Evolutionary conservation across 2,797 vertebrate genomes (phyloP).

Genomic region (Loriculus beryllinus): DNA sequence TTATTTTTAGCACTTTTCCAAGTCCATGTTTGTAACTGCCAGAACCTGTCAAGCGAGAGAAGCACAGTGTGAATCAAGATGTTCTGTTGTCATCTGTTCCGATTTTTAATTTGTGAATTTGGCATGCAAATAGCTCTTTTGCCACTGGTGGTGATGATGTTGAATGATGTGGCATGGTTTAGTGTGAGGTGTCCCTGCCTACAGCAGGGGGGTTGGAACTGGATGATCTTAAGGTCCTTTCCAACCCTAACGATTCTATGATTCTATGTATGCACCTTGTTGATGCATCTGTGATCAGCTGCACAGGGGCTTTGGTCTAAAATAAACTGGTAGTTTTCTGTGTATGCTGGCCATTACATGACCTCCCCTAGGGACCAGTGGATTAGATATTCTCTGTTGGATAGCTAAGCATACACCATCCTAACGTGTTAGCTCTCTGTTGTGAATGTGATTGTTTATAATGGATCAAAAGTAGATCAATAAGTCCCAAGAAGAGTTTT

Average conservation of each 20-base stretch:
- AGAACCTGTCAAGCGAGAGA: slow-evolving; percentile 55
- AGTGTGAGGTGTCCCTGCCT: no score
- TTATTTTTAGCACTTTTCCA: slow-evolving; percentile 56
- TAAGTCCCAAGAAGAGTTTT: neutral
- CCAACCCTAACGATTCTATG: no score
- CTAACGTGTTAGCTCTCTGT: neutral
- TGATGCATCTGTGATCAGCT: neutral
- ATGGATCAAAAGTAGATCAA: neutral
- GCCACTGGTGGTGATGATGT: neutral
- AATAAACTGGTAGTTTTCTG: neutral
- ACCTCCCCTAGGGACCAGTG: neutral
- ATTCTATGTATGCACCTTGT: neutral
- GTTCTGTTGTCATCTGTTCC: slow-evolving; percentile 44
- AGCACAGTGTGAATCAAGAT: slow-evolving; percentile 48
- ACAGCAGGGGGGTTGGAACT: no score
- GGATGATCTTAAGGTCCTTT: no score
- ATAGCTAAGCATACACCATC: neutral
- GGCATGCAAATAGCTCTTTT: neutral
- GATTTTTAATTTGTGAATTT: slow-evolving; percentile 9
- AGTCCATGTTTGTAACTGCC: slow-evolving; percentile 39
- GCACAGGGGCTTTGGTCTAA: neutral
- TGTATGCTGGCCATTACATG: neutral
- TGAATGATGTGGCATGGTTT: neutral
- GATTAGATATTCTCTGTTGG: fast-evolving
- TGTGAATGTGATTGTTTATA: neutral